Conservation (phyloP, 2,113 vertebrate species). For the Sitta europaea region DNA sequence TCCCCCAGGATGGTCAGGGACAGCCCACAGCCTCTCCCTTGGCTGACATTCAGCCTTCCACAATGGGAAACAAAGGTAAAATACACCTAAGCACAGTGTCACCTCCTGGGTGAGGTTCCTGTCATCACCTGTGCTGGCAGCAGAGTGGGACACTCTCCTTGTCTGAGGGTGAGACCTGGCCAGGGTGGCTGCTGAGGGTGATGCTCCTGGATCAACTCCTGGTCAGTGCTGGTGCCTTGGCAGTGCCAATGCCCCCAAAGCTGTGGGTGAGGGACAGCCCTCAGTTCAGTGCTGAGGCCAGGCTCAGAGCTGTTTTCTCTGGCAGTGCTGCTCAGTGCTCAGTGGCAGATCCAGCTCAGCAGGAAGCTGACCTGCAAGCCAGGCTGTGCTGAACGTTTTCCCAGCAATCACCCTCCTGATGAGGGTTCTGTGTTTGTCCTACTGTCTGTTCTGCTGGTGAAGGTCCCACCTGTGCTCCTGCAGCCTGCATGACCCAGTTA, state of each 20-base stretch:
- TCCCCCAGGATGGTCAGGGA: background rate
- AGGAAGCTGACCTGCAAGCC: background rate
- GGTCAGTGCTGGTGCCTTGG: background rate
- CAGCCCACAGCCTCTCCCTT: background rate
- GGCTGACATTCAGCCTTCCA: background rate
- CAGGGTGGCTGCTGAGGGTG: background rate
- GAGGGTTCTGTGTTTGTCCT: background rate
- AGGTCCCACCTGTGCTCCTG: background rate
- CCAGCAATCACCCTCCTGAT: background rate
- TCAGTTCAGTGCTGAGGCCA: background rate
- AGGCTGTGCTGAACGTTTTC: background rate
- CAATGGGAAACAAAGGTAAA: background rate
- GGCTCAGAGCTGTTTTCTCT: background rate
- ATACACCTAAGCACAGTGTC: background rate
- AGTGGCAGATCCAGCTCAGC: background rate
- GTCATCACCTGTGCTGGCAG: background rate
- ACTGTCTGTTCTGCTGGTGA: background rate
- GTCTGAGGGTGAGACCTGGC: fast-evolving
- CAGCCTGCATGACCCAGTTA: background rate
- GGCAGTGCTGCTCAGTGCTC: background rate
- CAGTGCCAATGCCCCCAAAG: background rate
- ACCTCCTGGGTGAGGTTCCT: background rate
- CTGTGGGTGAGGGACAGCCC: background rate
- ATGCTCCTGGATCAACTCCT: background rate
- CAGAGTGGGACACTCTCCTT: background rate